phyloP scores from a whole-genome alignment of 2,888 invertebrate species.

The Lottia gigantea region DNA sequence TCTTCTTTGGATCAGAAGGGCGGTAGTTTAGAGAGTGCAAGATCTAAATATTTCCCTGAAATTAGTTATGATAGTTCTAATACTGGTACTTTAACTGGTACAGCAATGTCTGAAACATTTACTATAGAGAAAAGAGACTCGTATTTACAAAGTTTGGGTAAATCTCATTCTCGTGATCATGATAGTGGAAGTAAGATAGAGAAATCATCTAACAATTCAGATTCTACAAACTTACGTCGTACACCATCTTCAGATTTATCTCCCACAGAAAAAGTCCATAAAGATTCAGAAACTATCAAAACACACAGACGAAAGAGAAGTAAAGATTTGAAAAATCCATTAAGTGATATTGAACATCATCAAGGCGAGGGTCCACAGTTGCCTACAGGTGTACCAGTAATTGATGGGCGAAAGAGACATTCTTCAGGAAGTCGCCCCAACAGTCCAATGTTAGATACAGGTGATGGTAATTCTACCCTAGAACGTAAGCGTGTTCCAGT shows the following conservation, averaged over 20 bases:
- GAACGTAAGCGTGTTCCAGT: slow-evolving; percentile 44
- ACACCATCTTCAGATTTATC: slow-evolving; percentile 4
- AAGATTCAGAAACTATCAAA: slow-evolving; percentile 34
- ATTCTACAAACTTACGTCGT: background rate
- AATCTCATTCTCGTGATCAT: background rate
- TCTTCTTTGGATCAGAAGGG: slow-evolving; percentile 9
- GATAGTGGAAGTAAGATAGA: background rate
- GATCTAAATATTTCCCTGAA: background rate
- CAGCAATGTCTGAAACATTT: slow-evolving; percentile 49
- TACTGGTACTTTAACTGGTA: slow-evolving; percentile 26
- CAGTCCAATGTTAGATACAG: slow-evolving; percentile 50
- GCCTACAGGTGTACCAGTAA: slow-evolving; percentile 34
- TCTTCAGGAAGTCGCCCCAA: slow-evolving; percentile 55
- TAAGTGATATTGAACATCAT: background rate
- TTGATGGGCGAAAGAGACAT: slow-evolving; percentile 53
- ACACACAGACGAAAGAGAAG: slow-evolving; percentile 43
- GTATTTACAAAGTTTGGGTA: slow-evolving; percentile 37
- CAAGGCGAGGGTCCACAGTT: background rate
- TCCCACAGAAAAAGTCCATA: slow-evolving; percentile 9
- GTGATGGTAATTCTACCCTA: slow-evolving; percentile 23
- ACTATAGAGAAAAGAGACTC: slow-evolving; percentile 51
- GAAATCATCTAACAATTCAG: background rate
- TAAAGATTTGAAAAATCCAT: slow-evolving; percentile 31
- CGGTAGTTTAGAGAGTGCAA: background rate
- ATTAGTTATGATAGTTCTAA: background rate